Percentiles rank a stretch among this genome's conserved stretches.
These are phyloP conservation scores for Antedon mediterranea DNA, from an alignment of 53 echinoderm and acorn worm species.

Conservation along the genomic window DNA sequence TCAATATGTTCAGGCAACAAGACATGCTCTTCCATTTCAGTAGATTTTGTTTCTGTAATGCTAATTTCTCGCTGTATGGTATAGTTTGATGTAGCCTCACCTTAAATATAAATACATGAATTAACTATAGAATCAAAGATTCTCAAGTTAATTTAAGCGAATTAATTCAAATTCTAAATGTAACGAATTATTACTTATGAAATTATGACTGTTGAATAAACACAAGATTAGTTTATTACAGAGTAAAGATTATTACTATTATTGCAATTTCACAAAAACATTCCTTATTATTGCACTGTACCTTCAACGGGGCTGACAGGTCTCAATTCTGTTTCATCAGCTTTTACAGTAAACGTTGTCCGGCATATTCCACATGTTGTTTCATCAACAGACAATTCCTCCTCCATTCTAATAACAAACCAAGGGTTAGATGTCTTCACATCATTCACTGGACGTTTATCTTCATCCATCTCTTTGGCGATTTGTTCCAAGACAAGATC, in stretches of 20 bases:
- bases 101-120: background rate
- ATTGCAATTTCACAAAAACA: too few relatives aligned
- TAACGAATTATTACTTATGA: too few relatives aligned
- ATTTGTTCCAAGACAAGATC: background rate
- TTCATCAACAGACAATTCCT: background rate
- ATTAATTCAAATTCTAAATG: too few relatives aligned
- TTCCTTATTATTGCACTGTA: too few relatives aligned
- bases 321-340: background rate
- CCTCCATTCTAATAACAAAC: background rate
- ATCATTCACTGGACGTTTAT: background rate
- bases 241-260: too few relatives aligned
- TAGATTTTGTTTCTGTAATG: background rate
- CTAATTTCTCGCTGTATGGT: background rate
- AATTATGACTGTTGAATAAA: too few relatives aligned
- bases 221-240: too few relatives aligned
- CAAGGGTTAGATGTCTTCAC: background rate
- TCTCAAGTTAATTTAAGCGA: too few relatives aligned
- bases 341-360: background rate
- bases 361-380: background rate
- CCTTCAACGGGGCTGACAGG: background rate
- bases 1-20: background rate
- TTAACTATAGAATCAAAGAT: too few relatives aligned
- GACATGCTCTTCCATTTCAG: background rate
- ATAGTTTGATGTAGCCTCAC: background rate
- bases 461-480: background rate